phyloP scores from a whole-genome alignment of 2,888 invertebrate species.

The Rhogogaster chlorosoma region DNA sequence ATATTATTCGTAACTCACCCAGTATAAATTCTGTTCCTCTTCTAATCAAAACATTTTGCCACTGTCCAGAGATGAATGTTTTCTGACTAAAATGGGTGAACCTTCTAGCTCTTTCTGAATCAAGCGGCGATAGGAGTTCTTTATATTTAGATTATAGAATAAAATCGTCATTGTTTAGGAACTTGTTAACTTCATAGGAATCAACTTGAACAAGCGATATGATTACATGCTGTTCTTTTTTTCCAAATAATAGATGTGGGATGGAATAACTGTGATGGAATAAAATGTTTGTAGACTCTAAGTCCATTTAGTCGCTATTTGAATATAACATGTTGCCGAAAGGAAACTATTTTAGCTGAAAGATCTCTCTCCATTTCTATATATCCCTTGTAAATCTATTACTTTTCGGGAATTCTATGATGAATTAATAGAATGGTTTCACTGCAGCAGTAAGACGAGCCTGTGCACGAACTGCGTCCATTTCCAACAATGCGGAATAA shows the following conservation, averaged over 20 bases:
- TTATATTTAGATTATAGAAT: neutral
- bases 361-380: constrained; percentile 27
- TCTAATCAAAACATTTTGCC: neutral
- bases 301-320: constrained; percentile 24
- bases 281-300: constrained; percentile 7
- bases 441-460: neutral
- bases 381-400: constrained; percentile 32
- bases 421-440: constrained; percentile 23
- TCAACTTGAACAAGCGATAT: neutral
- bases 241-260: constrained; percentile 7
- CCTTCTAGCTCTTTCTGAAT: neutral
- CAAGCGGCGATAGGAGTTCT: neutral
- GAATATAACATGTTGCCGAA: constrained; percentile 14
- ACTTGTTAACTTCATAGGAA: neutral
- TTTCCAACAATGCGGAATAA: constrained; percentile 2
- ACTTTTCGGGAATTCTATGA: constrained; percentile 35
- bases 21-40: neutral
- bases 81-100: neutral
- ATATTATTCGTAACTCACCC: neutral
- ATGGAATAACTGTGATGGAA: constrained; percentile 30
- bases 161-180: constrained; percentile 13
- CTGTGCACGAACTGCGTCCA: neutral
- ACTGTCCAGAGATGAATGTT: neutral
- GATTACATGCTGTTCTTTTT: neutral
- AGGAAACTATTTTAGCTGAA: neutral